A percentile compares a stretch with the other conserved stretches of the same genome.
Evolutionary conservation across 2,113 vertebrate species (phyloP).

Genomic region (Cheilinus undulatus): DNA sequence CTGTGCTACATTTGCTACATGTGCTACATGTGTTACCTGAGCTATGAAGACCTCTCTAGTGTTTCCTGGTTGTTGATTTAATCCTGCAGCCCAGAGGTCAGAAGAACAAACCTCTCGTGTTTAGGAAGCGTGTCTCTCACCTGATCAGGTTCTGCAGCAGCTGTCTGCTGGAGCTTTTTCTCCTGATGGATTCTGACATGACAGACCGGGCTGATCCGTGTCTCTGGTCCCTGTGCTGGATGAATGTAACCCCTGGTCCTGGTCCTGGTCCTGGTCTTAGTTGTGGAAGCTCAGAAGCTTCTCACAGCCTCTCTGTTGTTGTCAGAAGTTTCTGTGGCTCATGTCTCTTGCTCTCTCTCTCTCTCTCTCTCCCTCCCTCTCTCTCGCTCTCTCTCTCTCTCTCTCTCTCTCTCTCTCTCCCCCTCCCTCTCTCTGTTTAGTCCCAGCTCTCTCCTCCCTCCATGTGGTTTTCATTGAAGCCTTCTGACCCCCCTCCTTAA

Average conservation of each 20-base stretch:
- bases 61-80: too few species aligned
- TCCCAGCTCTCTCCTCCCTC: constrained; percentile 62
- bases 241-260: not conserved
- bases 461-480: constrained; percentile 83
- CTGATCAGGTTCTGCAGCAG: constrained; percentile 88
- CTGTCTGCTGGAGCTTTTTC: constrained; percentile 86
- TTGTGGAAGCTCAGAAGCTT: constrained; percentile 22
- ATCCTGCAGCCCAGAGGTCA: not conserved
- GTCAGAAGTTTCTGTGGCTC: constrained; percentile 32
- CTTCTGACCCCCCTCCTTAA: constrained; percentile 59
- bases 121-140: constrained; percentile 74
- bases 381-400: constrained; percentile 52
- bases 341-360: constrained; percentile 66
- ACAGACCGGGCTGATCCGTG: constrained; percentile 36
- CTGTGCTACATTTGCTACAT: too few species aligned
- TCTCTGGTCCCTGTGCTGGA: constrained; percentile 24
- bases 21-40: too few species aligned
- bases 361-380: constrained; percentile 36
- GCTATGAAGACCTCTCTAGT: too few species aligned
- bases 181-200: constrained; percentile 81
- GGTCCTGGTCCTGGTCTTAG: constrained; percentile 9
- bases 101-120: too few species aligned
- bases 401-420: constrained; percentile 52
- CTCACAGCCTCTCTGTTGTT: constrained; percentile 39
- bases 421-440: constrained; percentile 39